A percentile compares a stretch with the other conserved stretches of the same genome.
Conservation (phyloP, 1,140 invertebrate genomes). For the Diachasma alloeum region DNA sequence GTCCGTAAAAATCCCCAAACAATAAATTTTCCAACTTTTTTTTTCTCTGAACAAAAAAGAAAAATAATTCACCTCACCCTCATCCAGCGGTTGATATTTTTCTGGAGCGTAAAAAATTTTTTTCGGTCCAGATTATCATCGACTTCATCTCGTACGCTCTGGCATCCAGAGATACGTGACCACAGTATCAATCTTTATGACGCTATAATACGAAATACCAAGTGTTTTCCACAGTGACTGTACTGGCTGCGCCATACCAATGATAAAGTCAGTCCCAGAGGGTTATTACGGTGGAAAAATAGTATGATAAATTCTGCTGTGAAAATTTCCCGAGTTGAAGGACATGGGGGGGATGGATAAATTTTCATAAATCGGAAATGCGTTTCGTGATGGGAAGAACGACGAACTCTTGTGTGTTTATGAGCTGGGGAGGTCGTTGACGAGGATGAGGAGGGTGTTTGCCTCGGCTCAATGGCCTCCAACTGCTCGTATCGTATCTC, state of each 20-base stretch:
- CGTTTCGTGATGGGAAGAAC: background rate
- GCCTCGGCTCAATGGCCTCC: conserved; percentile 50
- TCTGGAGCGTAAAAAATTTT: conserved; percentile 2
- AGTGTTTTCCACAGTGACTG: background rate
- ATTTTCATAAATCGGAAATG: conserved; percentile 5
- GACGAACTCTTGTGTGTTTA: background rate
- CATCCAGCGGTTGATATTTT: background rate
- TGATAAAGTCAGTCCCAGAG: background rate
- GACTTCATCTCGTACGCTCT: conserved; percentile 1
- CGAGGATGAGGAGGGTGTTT: conserved; percentile 44
- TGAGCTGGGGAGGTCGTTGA: conserved; percentile 33
- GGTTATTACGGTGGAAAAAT: background rate
- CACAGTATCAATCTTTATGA: conserved; percentile 5
- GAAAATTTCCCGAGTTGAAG: background rate
- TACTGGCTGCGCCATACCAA: background rate
- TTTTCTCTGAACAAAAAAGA: background rate
- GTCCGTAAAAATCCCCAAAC: background rate
- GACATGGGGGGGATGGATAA: background rate
- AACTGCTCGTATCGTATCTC: conserved; percentile 44
- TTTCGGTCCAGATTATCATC: conserved; percentile 8
- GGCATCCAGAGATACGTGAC: conserved; percentile 12
- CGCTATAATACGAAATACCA: background rate
- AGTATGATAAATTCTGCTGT: background rate
- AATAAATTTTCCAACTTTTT: background rate
- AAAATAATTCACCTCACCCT: background rate